Conservation (phyloP, 2,888 invertebrate species). For the Amiota minor region DNA sequence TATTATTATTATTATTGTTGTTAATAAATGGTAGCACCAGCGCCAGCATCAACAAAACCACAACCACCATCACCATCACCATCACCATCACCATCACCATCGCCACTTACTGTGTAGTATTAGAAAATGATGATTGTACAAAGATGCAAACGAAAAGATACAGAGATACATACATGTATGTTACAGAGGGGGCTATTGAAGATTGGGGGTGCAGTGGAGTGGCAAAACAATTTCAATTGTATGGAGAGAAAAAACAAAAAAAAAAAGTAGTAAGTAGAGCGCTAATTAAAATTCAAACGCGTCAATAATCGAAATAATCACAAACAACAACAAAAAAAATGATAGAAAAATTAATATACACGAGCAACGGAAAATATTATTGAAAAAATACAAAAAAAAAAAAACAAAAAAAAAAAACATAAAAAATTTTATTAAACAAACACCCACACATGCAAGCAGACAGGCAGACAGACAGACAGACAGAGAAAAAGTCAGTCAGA, state of each 20-base stretch:
- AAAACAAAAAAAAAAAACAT: too few species aligned
- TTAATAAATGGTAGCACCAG: constrained; percentile 23
- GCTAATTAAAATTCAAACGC: constrained; percentile 38
- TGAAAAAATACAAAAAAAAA: too few species aligned
- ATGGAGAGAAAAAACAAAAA: too few species aligned
- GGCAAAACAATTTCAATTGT: too few species aligned
- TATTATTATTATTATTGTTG: constrained; percentile 18
- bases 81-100: too few species aligned
- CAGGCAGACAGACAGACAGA: background rate
- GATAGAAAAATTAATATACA: background rate
- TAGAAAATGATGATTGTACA: background rate
- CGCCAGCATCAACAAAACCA: background rate
- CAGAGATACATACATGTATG: background rate
- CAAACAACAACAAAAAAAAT: background rate
- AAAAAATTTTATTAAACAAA: background rate
- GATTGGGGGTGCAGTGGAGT: background rate
- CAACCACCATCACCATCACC: too few species aligned
- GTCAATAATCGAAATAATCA: constrained; percentile 38
- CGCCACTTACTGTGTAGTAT: too few species aligned
- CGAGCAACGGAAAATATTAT: background rate
- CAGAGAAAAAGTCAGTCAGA: background rate
- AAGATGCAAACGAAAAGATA: background rate
- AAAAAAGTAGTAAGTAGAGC: constrained; percentile 13
- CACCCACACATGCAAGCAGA: constrained; percentile 11
- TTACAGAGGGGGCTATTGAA: background rate